Base-by-base conservation (phyloP, 2,113 vertebrate species). In the Synchiropus splendidus region DNA sequence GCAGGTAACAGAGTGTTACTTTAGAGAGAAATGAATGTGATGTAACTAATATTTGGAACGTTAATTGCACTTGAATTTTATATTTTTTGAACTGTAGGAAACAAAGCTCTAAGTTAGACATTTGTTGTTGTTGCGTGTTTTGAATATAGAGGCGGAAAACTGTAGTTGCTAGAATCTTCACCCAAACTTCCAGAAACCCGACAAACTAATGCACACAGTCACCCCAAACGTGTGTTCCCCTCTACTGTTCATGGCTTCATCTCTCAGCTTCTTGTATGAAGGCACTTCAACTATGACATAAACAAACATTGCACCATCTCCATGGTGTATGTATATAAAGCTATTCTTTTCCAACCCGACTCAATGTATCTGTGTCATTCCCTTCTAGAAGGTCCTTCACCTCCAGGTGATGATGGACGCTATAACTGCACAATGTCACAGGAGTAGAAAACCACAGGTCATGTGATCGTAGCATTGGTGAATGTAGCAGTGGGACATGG, bases 1-100 rank as follows among this genome's bases (percentile, higher is more conserved):
- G 71, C 59, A 61, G 66, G 77, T 78, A 80, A 77, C 75, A 55
- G 59, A 72, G 18, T 60, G 78, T 82, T 81, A 60, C 81, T 63
- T 74, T 70, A 80, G 72, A 76, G 66, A 76, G 70, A 77, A 66
- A 72, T 81, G 70, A 83, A 61, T 75, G 78, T 81, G 70, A 74
- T 80, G 75, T 83, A 78, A 80, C 69, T 86, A 82, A 80, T 86
- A 83, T 86, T 86, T 84, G 81, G 82, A 83, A 80, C 70, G 78
- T 86, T 79, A 79, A 84, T 86, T 87, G 86, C 84, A 87, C 86
- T 87, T 87, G 79, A 87, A 82, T 81, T 84, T 84, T 83, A 69
- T 85, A 82, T 27, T 27, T 82, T 84, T 77, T 79, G 73, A 79
- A 75, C 72, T 77, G 66, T 83, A 79, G 67, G 62, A 16, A 51